Percentiles rank a stretch among this genome's conserved stretches.
Conservation (phyloP, 2,888 invertebrate genomes). For the Euplagia quadripunctaria region DNA sequence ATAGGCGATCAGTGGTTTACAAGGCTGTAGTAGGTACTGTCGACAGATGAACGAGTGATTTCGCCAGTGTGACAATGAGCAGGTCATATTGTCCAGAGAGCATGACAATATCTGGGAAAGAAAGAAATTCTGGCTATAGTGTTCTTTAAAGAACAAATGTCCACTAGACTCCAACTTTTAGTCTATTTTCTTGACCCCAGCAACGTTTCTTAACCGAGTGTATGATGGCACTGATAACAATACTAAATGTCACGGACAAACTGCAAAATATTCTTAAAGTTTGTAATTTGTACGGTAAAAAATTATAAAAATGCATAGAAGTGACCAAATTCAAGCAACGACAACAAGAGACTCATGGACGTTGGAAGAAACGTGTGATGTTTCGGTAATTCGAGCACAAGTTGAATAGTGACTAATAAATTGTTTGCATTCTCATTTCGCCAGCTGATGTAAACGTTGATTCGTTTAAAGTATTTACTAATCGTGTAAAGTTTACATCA, state of each 20-base stretch:
- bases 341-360: constrained; percentile 12
- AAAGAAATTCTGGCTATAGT: not conserved
- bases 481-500: constrained; percentile 50
- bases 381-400: constrained; percentile 12
- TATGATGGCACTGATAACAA: not conserved
- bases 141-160: not conserved
- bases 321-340: not conserved
- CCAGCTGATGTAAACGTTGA: constrained; percentile 55
- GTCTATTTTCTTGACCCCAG: not conserved
- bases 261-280: constrained; percentile 1
- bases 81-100: not conserved
- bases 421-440: constrained; percentile 61
- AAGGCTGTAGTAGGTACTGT: not conserved
- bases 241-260: not conserved
- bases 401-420: constrained; percentile 26
- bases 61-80: not conserved
- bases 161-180: not conserved
- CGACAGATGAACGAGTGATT: not conserved
- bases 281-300: not conserved
- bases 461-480: constrained; percentile 52
- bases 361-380: constrained; percentile 2
- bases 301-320: not conserved
- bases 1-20: not conserved
- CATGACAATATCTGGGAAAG: not conserved
- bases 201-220: not conserved